Evolutionary conservation across 1,140 invertebrate species (phyloP).

Genomic region (Neomicropteryx cornuta): DNA sequence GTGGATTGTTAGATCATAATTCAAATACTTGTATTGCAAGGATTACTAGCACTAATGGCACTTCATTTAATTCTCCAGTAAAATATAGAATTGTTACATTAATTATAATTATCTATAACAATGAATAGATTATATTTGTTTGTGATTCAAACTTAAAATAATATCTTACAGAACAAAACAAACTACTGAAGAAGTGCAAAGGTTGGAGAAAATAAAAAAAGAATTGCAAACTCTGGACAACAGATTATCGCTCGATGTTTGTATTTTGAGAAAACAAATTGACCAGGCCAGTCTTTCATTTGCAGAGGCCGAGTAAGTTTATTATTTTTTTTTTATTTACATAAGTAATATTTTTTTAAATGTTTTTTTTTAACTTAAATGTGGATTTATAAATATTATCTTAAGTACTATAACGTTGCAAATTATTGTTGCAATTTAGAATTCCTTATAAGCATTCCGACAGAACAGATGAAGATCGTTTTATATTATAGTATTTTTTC

Average conservation of each 20-base stretch:
- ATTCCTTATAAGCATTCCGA: neutral
- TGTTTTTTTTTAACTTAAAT: constrained; percentile 2
- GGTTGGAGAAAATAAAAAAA: constrained; percentile 57
- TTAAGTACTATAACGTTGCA: too few species aligned
- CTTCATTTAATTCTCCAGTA: neutral
- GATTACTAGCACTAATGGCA: too few species aligned
- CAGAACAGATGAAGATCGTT: too few species aligned
- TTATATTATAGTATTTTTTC: constrained; percentile 1
- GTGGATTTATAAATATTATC: too few species aligned
- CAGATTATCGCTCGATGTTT: constrained; percentile 58
- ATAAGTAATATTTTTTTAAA: constrained; percentile 2
- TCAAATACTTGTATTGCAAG: neutral
- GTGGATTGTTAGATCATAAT: constrained; percentile 5
- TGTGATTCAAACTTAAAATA: neutral
- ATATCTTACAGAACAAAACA: constrained; percentile 47
- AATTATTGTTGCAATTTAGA: too few species aligned
- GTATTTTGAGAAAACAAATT: constrained; percentile 63
- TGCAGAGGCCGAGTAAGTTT: constrained; percentile 49
- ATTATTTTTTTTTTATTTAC: constrained; percentile 4
- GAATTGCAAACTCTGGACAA: constrained; percentile 60
- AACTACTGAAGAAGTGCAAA: constrained; percentile 57
- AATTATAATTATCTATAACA: neutral
- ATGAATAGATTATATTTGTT: neutral
- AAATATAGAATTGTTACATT: neutral
- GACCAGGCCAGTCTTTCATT: constrained; percentile 62